Evolutionary conservation across 1,140 invertebrate species (phyloP).

Genomic region (Neodiprion fabricii): DNA sequence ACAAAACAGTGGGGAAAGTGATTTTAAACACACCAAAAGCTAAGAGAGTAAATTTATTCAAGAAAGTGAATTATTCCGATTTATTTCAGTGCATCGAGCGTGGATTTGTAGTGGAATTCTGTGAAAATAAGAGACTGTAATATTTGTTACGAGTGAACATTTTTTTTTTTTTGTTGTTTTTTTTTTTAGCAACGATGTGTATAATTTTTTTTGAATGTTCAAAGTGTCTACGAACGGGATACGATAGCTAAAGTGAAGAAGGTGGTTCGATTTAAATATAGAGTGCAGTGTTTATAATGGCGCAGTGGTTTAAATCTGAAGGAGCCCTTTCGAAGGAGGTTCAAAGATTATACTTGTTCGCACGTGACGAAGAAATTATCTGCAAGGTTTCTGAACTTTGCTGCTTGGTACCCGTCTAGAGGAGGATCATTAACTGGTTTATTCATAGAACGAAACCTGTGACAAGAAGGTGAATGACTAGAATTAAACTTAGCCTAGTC

Average conservation of each 20-base stretch:
- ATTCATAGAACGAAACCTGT: slow-evolving; percentile 11
- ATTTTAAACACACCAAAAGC: slow-evolving; percentile 7
- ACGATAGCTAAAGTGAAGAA: not conserved
- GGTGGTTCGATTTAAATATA: not conserved
- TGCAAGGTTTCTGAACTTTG: not conserved
- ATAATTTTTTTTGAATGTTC: not conserved
- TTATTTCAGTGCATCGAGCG: not conserved
- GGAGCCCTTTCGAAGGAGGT: not conserved
- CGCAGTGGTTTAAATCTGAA: not conserved
- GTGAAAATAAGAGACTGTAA: not conserved
- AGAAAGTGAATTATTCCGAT: too few relatives aligned
- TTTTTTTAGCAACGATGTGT: not conserved
- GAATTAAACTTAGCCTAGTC: slow-evolving; percentile 15
- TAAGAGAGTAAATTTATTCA: not conserved
- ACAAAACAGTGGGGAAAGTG: not conserved
- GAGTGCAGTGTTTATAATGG: not conserved
- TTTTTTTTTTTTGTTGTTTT: not conserved
- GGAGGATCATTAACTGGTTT: slow-evolving; percentile 11
- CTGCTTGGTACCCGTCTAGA: slow-evolving; percentile 3
- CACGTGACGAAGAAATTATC: not conserved
- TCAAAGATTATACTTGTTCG: not conserved
- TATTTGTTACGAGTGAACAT: too few relatives aligned
- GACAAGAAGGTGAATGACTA: slow-evolving; percentile 17
- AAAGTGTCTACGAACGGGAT: not conserved
- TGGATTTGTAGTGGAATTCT: not conserved